These are phyloP conservation scores for Andrena hattorfiana DNA, from an alignment of 2,888 invertebrate species.

Conservation along the genomic window DNA sequence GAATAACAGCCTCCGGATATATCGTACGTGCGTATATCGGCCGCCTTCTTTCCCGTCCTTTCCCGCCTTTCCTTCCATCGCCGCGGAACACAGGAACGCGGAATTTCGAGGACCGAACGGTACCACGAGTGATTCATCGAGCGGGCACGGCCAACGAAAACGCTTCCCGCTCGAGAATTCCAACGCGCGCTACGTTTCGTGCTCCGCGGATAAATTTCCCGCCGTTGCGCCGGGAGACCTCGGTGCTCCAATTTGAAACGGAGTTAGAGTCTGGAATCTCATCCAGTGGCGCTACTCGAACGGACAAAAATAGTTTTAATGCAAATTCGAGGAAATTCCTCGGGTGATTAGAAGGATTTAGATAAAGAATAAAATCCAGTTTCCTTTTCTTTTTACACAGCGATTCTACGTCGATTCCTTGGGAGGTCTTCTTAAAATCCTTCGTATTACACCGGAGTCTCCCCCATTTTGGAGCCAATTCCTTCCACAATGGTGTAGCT, in stretches of 20 bases:
- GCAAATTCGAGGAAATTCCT: no score
- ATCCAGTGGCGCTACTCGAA: no score
- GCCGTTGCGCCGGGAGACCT: no score
- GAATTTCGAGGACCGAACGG: constrained; percentile 67
- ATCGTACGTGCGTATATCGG: constrained; percentile 7
- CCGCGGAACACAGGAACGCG: constrained; percentile 39
- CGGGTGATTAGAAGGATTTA: no score
- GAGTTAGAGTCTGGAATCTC: no score
- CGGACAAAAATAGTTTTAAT: no score
- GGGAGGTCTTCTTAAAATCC: neutral
- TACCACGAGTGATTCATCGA: constrained; percentile 59
- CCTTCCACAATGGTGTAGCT: neutral
- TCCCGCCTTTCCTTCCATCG: neutral
- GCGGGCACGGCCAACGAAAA: constrained; percentile 12
- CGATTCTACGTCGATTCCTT: neutral
- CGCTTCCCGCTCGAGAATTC: constrained; percentile 37
- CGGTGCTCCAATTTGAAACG: no score
- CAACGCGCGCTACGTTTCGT: neutral
- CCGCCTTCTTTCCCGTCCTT: neutral
- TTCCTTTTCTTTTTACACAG: no score
- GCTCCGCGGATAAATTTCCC: neutral
- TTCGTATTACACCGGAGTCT: neutral
- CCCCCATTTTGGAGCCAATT: neutral
- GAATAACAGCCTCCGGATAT: constrained; percentile 54
- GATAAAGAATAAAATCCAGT: no score